Percentiles rank a stretch among this genome's conserved stretches.
These are phyloP conservation scores for Acanthosepion esculentum DNA, from an alignment of 2,888 invertebrate genomes.

Conservation along the genomic window DNA sequence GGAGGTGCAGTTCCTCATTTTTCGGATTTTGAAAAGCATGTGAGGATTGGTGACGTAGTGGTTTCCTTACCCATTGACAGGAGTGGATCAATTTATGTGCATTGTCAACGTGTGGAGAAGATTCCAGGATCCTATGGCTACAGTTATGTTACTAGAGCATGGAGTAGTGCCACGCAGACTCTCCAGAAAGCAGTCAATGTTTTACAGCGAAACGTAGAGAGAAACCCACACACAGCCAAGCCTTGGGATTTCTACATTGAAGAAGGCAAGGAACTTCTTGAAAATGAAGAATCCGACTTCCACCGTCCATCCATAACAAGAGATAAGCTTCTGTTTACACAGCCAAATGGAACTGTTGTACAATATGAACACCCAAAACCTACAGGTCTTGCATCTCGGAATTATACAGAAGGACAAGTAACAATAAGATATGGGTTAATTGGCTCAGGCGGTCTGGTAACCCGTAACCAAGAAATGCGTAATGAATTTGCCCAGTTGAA, in stretches of 20 bases:
- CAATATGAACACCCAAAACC: constrained; percentile 57
- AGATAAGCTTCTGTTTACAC: constrained; percentile 62
- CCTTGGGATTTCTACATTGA: constrained; percentile 86
- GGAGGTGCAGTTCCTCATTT: constrained; percentile 98
- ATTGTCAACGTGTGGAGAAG: constrained; percentile 80
- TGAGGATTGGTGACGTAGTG: constrained; percentile 82
- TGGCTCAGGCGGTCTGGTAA: constrained; percentile 87
- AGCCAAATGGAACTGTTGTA: constrained; percentile 60
- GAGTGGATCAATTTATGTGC: constrained; percentile 81
- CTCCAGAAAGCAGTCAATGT: constrained; percentile 60
- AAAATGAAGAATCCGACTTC: constrained; percentile 74
- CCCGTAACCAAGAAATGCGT: constrained; percentile 86
- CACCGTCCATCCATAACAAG: constrained; percentile 66
- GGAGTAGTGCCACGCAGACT: constrained; percentile 59
- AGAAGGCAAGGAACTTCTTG: constrained; percentile 81
- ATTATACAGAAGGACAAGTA: constrained; percentile 59
- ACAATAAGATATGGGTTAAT: constrained; percentile 85
- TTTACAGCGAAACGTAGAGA: constrained; percentile 57
- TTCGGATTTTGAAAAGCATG: constrained; percentile 93
- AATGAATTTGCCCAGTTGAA: constrained; percentile 89
- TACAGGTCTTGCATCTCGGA: constrained; percentile 63
- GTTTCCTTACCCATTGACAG: constrained; percentile 66
- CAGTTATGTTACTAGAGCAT: constrained; percentile 63
- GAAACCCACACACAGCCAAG: constrained; percentile 64
- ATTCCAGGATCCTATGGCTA: constrained; percentile 64